phyloP scores from a whole-genome alignment of 2,113 vertebrate species.

The Salvelinus alpinus region DNA sequence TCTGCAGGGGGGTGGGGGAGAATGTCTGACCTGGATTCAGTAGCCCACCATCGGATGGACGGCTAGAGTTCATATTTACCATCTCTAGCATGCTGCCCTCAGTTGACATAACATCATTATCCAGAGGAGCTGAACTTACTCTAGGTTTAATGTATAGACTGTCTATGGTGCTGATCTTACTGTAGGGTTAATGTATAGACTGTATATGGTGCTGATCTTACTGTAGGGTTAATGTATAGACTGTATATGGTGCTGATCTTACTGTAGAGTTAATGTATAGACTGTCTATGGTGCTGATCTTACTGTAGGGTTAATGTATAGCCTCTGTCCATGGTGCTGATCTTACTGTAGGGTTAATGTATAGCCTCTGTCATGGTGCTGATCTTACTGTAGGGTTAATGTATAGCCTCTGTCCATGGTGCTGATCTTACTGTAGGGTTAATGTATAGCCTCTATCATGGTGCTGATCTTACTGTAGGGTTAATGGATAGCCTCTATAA shows the following conservation, averaged over 20 bases:
- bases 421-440: no score
- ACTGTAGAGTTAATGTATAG: constrained; percentile 5
- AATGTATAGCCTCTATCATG: accelerated
- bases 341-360: no score
- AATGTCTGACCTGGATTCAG: constrained; percentile 67
- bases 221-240: neutral
- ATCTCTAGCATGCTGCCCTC: constrained; percentile 63
- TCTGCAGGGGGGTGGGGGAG: constrained; percentile 53
- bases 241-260: neutral
- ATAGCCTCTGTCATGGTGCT: no score
- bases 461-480: constrained; percentile 21
- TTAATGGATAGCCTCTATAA: neutral
- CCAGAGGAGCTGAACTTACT: constrained; percentile 20
- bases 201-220: constrained; percentile 32
- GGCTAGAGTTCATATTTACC: constrained; percentile 69
- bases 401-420: no score
- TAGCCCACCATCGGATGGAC: constrained; percentile 55
- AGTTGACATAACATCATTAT: constrained; percentile 21
- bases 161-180: neutral
- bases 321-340: no score
- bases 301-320: neutral
- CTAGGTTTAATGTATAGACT: neutral
- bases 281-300: constrained; percentile 31
- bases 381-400: neutral
- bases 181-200: constrained; percentile 12